Percentiles rank a stretch among this genome's conserved stretches.
Evolutionary conservation across 2,113 vertebrate genomes (phyloP).

Genomic region (Eulemur macaco): DNA sequence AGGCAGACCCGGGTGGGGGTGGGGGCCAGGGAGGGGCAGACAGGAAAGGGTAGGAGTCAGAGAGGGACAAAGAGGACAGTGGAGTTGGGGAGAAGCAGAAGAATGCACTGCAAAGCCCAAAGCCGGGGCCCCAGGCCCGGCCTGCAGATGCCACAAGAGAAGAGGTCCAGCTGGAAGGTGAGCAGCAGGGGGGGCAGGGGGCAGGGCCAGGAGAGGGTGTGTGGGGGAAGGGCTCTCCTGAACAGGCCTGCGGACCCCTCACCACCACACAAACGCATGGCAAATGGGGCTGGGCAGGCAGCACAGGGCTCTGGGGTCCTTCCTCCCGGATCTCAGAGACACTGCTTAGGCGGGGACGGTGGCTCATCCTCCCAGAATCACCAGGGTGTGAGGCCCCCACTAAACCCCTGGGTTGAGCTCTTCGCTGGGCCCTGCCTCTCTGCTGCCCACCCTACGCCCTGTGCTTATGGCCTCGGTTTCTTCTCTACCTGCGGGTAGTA

Average conservation of each 20-base stretch:
- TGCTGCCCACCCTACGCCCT: not conserved
- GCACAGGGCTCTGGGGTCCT: not conserved
- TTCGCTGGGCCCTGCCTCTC: not conserved
- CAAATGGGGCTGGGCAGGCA: not conserved
- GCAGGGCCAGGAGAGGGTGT: not conserved
- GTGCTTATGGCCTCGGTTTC: not conserved
- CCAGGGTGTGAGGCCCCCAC: not conserved
- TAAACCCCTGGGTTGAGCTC: not conserved
- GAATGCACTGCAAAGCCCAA: not conserved
- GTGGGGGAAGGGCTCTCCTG: not conserved
- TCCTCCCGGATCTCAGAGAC: not conserved
- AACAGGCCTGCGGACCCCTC: not conserved
- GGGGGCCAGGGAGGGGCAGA: slow-evolving; percentile 10
- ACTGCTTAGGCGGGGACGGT: not conserved
- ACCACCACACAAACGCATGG: not conserved
- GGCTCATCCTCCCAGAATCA: not conserved
- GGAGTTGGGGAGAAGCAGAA: slow-evolving; percentile 17
- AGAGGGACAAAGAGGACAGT: slow-evolving; percentile 35
- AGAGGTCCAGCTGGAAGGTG: not conserved
- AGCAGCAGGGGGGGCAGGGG: not conserved
- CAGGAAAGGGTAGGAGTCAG: slow-evolving; percentile 44
- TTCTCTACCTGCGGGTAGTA: not conserved
- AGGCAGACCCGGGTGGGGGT: slow-evolving; percentile 35
- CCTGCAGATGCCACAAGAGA: not conserved
- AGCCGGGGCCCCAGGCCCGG: not conserved